Conservation (phyloP, 2,888 invertebrate species). For the Meiosimyza decipiens region DNA sequence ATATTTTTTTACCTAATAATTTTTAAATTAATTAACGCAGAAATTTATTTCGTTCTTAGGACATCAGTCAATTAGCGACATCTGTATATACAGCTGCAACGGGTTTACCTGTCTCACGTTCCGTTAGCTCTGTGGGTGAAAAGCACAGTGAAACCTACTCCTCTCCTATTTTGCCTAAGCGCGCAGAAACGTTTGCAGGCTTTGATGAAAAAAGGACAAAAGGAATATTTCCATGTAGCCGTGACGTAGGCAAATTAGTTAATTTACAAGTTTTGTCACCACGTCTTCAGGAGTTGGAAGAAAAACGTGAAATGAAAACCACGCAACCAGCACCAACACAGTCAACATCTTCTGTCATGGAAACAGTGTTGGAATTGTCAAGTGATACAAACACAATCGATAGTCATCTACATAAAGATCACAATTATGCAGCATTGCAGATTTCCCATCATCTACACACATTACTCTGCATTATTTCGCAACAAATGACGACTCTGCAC, state of each 20-base stretch:
- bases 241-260: conserved; percentile 68
- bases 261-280: conserved; percentile 60
- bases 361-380: conserved; percentile 3
- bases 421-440: conserved; percentile 77
- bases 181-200: conserved; percentile 96
- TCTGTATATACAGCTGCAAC: conserved; percentile 74
- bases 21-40: background rate
- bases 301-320: conserved; percentile 56
- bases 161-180: conserved; percentile 86
- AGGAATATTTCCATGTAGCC: conserved; percentile 64
- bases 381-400: conserved; percentile 11
- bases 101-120: conserved; percentile 85
- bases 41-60: conserved; percentile 54
- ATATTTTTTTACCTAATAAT: background rate
- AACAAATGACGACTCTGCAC: conserved; percentile 86
- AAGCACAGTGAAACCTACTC: conserved; percentile 87
- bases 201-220: conserved; percentile 77
- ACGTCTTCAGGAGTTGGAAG: conserved; percentile 60
- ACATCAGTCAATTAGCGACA: conserved; percentile 80
- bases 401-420: conserved; percentile 55
- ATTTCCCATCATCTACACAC: conserved; percentile 89
- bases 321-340: conserved; percentile 40
- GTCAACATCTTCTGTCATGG: conserved; percentile 46
- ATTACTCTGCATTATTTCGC: conserved; percentile 86
- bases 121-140: conserved; percentile 94